Evolutionary conservation across 2,797 vertebrate species (phyloP).

Genomic region (Hydrophis major): DNA sequence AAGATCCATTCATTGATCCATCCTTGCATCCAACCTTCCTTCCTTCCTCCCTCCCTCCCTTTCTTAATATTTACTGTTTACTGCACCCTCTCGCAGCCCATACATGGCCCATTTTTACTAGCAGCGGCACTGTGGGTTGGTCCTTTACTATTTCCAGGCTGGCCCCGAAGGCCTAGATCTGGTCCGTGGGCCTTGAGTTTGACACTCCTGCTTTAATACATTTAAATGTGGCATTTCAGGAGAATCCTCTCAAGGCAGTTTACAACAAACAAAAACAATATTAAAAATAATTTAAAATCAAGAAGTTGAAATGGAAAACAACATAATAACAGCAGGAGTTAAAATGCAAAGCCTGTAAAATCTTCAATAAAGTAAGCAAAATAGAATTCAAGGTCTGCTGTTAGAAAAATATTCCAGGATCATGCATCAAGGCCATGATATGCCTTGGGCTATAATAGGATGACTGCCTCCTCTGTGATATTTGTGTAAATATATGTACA

Average conservation of each 20-base stretch:
- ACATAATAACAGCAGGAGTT: background rate
- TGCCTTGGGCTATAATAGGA: background rate
- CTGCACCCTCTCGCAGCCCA: no score
- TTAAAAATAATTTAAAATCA: background rate
- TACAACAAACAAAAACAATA: background rate
- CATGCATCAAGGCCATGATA: background rate
- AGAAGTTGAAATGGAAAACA: background rate
- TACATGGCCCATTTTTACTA: no score
- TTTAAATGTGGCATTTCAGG: background rate
- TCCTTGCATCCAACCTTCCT: no score
- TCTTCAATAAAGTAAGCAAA: background rate
- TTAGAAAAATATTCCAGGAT: background rate
- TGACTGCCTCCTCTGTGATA: background rate
- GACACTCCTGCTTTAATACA: background rate
- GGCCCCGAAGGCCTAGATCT: no score
- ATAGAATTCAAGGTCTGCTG: background rate
- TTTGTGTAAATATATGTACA: background rate
- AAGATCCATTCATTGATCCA: background rate
- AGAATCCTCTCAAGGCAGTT: background rate
- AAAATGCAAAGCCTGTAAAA: background rate
- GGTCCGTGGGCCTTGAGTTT: no score
- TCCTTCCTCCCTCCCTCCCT: background rate
- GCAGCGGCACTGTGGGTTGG: no score
- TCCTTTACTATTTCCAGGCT: no score
- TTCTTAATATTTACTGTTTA: constrained; percentile 1